Conservation (phyloP, 35 echinoderm and acorn worm species). For the Apostichopus parvimensis region DNA sequence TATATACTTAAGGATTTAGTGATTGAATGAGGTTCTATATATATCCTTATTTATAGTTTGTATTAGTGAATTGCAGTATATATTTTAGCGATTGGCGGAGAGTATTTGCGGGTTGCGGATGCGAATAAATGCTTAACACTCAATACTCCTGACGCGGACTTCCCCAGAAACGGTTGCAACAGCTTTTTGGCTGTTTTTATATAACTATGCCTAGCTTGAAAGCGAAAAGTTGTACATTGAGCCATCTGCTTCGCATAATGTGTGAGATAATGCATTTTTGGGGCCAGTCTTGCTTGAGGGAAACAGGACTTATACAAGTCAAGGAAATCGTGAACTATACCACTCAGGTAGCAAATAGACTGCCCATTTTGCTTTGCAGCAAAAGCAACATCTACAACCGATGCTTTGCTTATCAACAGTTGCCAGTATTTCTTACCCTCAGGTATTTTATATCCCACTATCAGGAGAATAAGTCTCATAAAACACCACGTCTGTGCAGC, state of each 20-base stretch:
- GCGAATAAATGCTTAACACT: too few relatives aligned
- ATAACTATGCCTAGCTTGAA: slow-evolving; percentile 13
- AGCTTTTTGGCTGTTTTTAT: background rate
- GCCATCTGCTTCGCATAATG: too few relatives aligned
- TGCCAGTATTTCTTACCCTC: slow-evolving; percentile 15
- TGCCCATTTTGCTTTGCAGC: slow-evolving; percentile 20
- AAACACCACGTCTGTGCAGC: background rate
- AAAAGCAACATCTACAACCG: slow-evolving; percentile 17
- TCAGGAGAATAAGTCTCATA: background rate
- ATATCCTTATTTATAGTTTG: too few relatives aligned
- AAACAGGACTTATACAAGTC: slow-evolving; percentile 18
- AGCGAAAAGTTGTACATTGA: background rate
- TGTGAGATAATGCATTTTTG: background rate
- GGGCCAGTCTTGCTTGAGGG: background rate
- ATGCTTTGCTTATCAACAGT: background rate
- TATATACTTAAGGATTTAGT: too few relatives aligned
- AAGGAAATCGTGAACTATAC: slow-evolving; percentile 31
- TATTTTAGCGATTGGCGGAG: too few relatives aligned
- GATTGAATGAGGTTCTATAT: too few relatives aligned
- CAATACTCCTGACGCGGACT: too few relatives aligned
- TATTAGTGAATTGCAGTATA: too few relatives aligned
- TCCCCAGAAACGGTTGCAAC: too few relatives aligned
- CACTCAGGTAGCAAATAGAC: background rate
- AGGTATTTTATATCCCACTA: background rate
- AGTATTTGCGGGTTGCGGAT: too few relatives aligned